Percentiles rank a stretch among this genome's conserved stretches.
Conservation (phyloP, 2,113 vertebrate genomes). For the Ardeotis arabs region DNA sequence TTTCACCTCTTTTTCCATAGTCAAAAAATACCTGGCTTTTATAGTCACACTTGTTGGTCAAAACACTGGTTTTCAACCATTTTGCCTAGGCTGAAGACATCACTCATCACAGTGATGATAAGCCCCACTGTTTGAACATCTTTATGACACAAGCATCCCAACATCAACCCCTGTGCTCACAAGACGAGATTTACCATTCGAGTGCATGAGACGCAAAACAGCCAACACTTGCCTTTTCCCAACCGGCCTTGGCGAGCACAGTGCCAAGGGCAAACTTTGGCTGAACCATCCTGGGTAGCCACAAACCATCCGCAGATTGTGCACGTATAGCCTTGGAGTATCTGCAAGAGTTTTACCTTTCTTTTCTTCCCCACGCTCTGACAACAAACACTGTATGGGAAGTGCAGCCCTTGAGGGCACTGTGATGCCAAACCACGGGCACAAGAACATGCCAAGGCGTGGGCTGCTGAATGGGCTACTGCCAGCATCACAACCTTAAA, state of each 20-base stretch:
- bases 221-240: neutral
- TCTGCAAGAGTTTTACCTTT: neutral
- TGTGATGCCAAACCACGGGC: neutral
- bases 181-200: neutral
- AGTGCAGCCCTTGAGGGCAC: neutral
- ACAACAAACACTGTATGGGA: neutral
- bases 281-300: neutral
- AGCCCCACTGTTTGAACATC: neutral
- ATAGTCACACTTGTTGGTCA: neutral
- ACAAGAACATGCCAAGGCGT: neutral
- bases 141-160: neutral
- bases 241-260: accelerated
- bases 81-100: neutral
- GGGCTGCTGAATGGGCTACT: neutral
- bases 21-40: neutral
- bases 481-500: neutral
- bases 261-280: neutral
- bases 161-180: neutral
- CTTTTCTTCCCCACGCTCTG: neutral
- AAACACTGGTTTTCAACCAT: neutral
- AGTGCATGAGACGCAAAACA: accelerated
- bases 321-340: neutral
- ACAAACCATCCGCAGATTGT: neutral
- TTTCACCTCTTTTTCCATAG: neutral
- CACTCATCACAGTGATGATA: neutral